Percentiles rank a stretch among this genome's conserved stretches.
Conservation (phyloP, 2,888 invertebrate genomes). For the Lacanobia wlatinum region DNA sequence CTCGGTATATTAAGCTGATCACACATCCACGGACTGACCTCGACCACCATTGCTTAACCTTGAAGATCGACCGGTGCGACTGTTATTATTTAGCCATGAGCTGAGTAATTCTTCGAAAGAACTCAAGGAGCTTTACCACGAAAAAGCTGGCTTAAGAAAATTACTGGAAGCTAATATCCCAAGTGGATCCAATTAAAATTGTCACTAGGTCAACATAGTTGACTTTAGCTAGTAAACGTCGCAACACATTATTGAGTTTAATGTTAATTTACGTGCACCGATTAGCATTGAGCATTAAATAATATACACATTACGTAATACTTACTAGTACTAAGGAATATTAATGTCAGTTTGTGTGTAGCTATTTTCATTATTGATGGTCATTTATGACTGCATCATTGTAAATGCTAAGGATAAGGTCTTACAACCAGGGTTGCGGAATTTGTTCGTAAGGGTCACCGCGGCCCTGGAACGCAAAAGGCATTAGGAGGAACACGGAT, state of each 20-base stretch:
- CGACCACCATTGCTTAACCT: neutral
- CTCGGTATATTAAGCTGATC: too few relatives aligned
- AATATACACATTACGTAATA: conserved; percentile 40
- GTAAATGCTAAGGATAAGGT: neutral
- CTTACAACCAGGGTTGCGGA: too few relatives aligned
- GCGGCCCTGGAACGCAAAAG: too few relatives aligned
- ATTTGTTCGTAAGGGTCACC: too few relatives aligned
- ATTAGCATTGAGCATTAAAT: conserved; percentile 30
- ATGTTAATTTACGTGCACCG: conserved; percentile 34
- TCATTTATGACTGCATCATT: neutral
- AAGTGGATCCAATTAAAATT: conserved; percentile 38
- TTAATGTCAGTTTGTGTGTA: conserved; percentile 10
- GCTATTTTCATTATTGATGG: neutral
- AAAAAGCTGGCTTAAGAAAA: neutral
- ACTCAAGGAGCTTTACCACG: neutral
- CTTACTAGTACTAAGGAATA: conserved; percentile 1
- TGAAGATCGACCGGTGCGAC: neutral
- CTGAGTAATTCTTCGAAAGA: neutral
- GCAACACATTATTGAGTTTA: conserved; percentile 34
- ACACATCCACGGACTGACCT: too few relatives aligned
- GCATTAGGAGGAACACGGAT: too few relatives aligned
- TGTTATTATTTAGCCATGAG: neutral
- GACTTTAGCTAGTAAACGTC: conserved; percentile 29
- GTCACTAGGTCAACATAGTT: conserved; percentile 44
- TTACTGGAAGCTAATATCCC: neutral